Percentiles rank a stretch among this genome's conserved stretches.
Evolutionary conservation across 2,888 invertebrate species (phyloP).

Genomic region (Pheosia tremula): DNA sequence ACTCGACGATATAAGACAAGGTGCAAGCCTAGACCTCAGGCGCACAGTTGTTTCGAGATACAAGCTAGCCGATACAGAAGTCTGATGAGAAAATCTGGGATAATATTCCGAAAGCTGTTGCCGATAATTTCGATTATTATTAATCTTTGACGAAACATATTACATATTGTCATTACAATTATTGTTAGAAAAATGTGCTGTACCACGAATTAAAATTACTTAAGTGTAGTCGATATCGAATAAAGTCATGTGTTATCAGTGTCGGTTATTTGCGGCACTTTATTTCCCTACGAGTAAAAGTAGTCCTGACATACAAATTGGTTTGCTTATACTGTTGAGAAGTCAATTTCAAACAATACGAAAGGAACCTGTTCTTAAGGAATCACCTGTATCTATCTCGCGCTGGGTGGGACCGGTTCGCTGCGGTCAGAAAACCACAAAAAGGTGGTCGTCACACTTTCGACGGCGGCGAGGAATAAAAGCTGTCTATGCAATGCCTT

Average conservation of each 20-base stretch:
- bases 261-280: conserved; percentile 17
- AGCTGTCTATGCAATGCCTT: conserved; percentile 21
- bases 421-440: conserved; percentile 66
- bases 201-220: neutral
- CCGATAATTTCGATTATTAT: conserved; percentile 8
- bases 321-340: conserved; percentile 45
- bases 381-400: conserved; percentile 72
- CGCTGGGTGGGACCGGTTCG: conserved; percentile 61
- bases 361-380: conserved; percentile 66
- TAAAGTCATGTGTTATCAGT: too few relatives aligned
- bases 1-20: conserved; percentile 7
- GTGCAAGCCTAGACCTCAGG: neutral
- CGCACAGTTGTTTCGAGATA: conserved; percentile 8
- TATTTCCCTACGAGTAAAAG: conserved; percentile 53
- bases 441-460: conserved; percentile 64
- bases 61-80: conserved; percentile 8
- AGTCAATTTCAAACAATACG: conserved; percentile 61
- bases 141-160: neutral
- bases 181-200: neutral
- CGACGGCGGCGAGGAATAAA: conserved; percentile 39
- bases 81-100: conserved; percentile 12
- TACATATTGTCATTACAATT: neutral
- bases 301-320: conserved; percentile 47
- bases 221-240: too few relatives aligned
- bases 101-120: conserved; percentile 15